Evolutionary conservation across 2,113 vertebrate species (phyloP).

Genomic region (Zonotrichia leucophrys): DNA sequence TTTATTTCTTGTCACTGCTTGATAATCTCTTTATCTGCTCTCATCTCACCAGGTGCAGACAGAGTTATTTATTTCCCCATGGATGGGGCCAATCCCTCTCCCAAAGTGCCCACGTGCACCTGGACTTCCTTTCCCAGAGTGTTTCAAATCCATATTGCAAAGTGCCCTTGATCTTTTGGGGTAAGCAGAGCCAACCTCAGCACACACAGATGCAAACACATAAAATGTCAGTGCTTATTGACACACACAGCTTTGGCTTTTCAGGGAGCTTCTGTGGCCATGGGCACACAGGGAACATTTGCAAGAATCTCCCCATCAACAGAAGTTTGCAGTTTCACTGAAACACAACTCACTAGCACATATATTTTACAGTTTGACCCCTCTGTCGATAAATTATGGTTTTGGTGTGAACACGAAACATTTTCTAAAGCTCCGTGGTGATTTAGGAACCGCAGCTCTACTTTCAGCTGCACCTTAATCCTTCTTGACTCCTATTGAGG

Average conservation of each 20-base stretch:
- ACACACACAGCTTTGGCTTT: neutral
- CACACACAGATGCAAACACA: accelerated
- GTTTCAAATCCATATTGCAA: neutral
- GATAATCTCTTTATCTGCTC: constrained; percentile 51
- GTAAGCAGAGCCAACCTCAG: neutral
- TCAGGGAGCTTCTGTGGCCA: neutral
- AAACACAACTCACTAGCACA: neutral
- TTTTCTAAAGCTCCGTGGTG: neutral
- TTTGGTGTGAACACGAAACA: neutral
- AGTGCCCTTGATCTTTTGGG: neutral
- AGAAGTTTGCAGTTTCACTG: neutral
- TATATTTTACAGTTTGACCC: neutral
- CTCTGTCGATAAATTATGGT: neutral
- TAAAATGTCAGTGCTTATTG: neutral
- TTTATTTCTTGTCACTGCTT: constrained; percentile 18
- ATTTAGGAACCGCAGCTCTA: neutral
- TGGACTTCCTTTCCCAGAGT: neutral
- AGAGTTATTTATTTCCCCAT: constrained; percentile 15
- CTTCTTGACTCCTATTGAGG: neutral
- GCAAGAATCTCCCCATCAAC: neutral
- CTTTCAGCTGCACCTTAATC: constrained; percentile 27
- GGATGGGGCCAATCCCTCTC: neutral
- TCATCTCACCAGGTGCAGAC: constrained; percentile 47
- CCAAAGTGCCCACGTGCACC: neutral
- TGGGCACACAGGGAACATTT: neutral